Percentiles rank a stretch among this genome's conserved stretches.
These are phyloP conservation scores for Rhabdophis nuchalis DNA, from an alignment of 2,797 vertebrate genomes.

Conservation along the genomic window DNA sequence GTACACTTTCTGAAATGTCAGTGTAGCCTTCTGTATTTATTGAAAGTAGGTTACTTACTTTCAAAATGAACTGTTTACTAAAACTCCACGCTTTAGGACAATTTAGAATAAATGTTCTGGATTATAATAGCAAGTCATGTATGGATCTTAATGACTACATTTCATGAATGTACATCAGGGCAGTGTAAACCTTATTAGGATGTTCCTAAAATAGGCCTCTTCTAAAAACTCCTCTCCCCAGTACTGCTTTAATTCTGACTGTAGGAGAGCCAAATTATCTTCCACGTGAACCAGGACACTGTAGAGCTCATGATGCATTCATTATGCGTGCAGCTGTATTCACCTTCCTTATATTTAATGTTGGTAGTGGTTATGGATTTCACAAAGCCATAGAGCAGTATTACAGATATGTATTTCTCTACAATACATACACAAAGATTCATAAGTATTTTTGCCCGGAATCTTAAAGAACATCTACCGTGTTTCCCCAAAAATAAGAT, in stretches of 20 bases:
- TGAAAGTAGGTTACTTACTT: not conserved
- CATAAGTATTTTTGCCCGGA: not conserved
- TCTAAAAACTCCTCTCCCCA: not conserved
- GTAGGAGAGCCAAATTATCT: not conserved
- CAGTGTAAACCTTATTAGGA: not conserved
- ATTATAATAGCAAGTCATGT: not conserved
- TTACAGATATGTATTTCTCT: not conserved
- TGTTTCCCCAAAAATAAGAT: too few relatives aligned
- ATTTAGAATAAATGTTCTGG: not conserved
- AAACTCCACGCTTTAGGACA: conserved; percentile 12
- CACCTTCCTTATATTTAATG: not conserved
- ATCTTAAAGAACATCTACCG: not conserved
- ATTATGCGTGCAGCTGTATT: not conserved
- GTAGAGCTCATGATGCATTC: not conserved
- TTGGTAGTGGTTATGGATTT: not conserved
- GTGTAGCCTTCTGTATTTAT: conserved; percentile 10
- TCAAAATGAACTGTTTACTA: conserved; percentile 11
- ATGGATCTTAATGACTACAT: not conserved
- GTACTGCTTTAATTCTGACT: not conserved
- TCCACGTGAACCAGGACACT: not conserved
- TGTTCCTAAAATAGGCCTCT: not conserved
- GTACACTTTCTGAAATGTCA: conserved; percentile 4
- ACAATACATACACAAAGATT: not conserved
- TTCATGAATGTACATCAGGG: not conserved
- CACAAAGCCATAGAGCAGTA: not conserved